Base-by-base conservation (phyloP, 2,888 invertebrate species). In the Epinotia ramella region DNA sequence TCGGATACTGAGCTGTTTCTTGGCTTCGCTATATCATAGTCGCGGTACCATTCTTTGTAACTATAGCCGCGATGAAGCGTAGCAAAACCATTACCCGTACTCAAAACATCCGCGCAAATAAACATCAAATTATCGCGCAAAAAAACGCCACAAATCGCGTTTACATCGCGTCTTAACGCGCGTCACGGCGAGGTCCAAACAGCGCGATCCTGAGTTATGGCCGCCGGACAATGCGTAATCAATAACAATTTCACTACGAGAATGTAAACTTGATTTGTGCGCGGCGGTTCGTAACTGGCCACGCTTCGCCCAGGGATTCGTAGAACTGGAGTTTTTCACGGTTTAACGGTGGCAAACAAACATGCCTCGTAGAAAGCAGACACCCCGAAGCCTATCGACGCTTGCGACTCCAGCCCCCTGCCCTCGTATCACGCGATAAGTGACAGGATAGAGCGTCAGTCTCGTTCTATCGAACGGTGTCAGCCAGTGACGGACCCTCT, bases 191-290 rank as follows among this genome's bases (percentile, higher is more conserved):
- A 81, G 83, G 89, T 88, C 88, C 89, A 88, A 91, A 89, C 91
- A 90, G 84, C 89, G 85, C 81, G 85, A 92, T 89, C 90, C 90
- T 92, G 89, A 93, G 79, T 92, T 92, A 93, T 89, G 87, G 44
- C 78, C 79, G 76, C 74, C 60, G 78, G 77, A 93, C 92, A 93
- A 92, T 91, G 88, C 84, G 87, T 86, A 88, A 92, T 93, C 93
- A 93, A 93, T 93, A 92, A 92, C 91, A 91, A 91, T 92, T 90
- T 89, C 87, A 86, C 84, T 86, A 88, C 88, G 84, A 81, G 82
- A 80, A 82, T 81, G 82, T 81, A 78, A 82, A 82, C 78, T 82
- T 87, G 89, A 91, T 90, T 90, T 90, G 89, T 88, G 87, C 65
- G 77, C 77, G 77, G 76, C 70, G 79, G 78, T 79, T 70, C 75